These are phyloP conservation scores for Drosophila seclusa DNA, from an alignment of 2,888 invertebrate genomes.

Conservation along the genomic window DNA sequence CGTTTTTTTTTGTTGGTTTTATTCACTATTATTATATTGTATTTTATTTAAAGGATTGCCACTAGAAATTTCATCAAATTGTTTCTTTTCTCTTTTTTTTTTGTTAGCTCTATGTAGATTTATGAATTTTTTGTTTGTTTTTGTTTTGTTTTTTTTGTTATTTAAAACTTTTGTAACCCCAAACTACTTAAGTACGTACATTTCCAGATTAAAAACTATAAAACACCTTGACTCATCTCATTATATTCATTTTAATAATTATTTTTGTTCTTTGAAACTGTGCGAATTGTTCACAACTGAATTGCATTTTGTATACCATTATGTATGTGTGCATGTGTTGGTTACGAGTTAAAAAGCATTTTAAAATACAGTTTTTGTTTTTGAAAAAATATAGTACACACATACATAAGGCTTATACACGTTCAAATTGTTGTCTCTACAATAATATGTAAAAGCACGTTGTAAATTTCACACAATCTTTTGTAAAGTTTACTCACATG, in stretches of 20 bases:
- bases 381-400: slow-evolving; percentile 65
- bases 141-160: not conserved
- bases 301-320: slow-evolving; percentile 23
- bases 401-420: slow-evolving; percentile 32
- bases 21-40: slow-evolving; percentile 18
- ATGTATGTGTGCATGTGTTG: slow-evolving; percentile 17
- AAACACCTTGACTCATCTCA: slow-evolving; percentile 30
- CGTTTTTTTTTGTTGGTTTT: slow-evolving; percentile 20
- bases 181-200: slow-evolving; percentile 55
- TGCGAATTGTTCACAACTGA: slow-evolving; percentile 64
- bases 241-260: not conserved
- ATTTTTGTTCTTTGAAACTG: slow-evolving; percentile 40
- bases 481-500: slow-evolving; percentile 45
- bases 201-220: slow-evolving; percentile 68
- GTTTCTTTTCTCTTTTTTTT: slow-evolving; percentile 22
- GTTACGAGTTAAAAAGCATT: slow-evolving; percentile 62
- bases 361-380: slow-evolving; percentile 66
- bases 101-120: slow-evolving; percentile 35
- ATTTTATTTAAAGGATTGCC: slow-evolving; percentile 56
- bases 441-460: slow-evolving; percentile 76
- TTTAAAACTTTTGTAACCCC: slow-evolving; percentile 40
- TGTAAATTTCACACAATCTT: slow-evolving; percentile 68
- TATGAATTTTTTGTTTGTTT: slow-evolving; percentile 4
- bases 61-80: slow-evolving; percentile 57
- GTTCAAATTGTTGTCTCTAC: slow-evolving; percentile 60